Evolutionary conservation across 2,113 vertebrate genomes (phyloP), one percentile per base, ranked within the genome.

Genomic region (Labeo catla): DNA sequence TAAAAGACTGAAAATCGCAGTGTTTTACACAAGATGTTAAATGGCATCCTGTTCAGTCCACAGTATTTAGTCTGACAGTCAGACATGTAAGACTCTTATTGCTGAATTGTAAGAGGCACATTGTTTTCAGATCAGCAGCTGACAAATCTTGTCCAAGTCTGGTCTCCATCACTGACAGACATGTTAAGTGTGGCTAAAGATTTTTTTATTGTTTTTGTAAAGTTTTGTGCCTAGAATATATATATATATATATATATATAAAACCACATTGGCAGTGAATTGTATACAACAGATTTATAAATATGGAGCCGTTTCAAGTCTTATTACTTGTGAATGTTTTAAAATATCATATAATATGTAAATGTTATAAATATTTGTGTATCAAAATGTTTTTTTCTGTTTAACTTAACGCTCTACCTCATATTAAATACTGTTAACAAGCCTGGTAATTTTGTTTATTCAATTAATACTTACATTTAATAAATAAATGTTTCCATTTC

Each of bases 301-400:
- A 63, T 68, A 49, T 50, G 54, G 77, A 45, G 47, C 81, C 23
- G 36, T 85, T 85, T 85, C 15, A 63, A 72, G 63, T 86, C 73
- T 63, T 86, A 73, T 83, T 79, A 66, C 72, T 76, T 83, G 84
- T 88, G 45, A 88, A 85, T n/a, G 73, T 50, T 61, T 16, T 49
- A 79, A 80, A 13, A 39, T 28, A 76, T 54, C 36, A 82, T 65
- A 63, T 15, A 23, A 43, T 4, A 47, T 66, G 59, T 70, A 59
- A 36, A 54, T 77, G 15, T 79, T 73, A 21, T 21, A 86, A 65
- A 47, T 49, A 39, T 21, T 36, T 73, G n/a, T 49, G 34, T 59
- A 72, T 28, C 39, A 77, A 49, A 86, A n/a, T 79, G 57, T 68
- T 79, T 61, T 78, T 13, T 87, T 74, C 34, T n/a, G 70, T 34